phyloP scores from a whole-genome alignment of 2,888 invertebrate genomes.

The Thereva nobilitata region DNA sequence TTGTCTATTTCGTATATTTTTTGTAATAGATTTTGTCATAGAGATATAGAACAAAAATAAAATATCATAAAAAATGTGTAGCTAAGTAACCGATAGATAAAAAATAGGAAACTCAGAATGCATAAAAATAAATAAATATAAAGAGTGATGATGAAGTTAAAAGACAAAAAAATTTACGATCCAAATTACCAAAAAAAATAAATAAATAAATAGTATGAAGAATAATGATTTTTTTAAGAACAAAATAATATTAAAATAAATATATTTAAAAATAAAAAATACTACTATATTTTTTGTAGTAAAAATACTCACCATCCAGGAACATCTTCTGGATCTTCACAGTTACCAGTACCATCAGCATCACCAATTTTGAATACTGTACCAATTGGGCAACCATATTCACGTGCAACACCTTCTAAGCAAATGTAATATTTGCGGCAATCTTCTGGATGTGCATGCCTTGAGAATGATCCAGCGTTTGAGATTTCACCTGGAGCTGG shows the following conservation, averaged over 20 bases:
- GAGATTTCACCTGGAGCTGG: conserved; percentile 81
- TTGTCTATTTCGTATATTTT: too few relatives aligned
- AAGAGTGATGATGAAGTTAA: conserved; percentile 24
- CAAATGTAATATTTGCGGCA: conserved; percentile 96
- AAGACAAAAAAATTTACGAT: conserved; percentile 51
- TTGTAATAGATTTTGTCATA: too few relatives aligned
- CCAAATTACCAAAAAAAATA: too few relatives aligned
- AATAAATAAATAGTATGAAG: too few relatives aligned
- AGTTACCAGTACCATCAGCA: conserved; percentile 87
- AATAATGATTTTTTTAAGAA: too few relatives aligned
- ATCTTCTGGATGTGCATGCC: conserved; percentile 93
- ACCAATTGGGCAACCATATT: conserved; percentile 94
- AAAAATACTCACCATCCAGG: conserved; percentile 84
- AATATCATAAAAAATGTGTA: too few relatives aligned
- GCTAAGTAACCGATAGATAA: too few relatives aligned
- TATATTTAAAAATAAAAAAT: conserved; percentile 46
- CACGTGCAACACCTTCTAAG: conserved; percentile 84
- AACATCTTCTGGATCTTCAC: conserved; percentile 94
- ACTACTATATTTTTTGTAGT: neutral
- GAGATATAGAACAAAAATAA: too few relatives aligned
- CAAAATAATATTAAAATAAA: too few relatives aligned
- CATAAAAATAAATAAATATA: conserved; percentile 10
- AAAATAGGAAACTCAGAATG: neutral
- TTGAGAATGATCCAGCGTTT: conserved; percentile 86
- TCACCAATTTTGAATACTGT: conserved; percentile 95